These are phyloP conservation scores for Calephelis nemesis DNA, from an alignment of 1,140 invertebrate species.

Conservation along the genomic window DNA sequence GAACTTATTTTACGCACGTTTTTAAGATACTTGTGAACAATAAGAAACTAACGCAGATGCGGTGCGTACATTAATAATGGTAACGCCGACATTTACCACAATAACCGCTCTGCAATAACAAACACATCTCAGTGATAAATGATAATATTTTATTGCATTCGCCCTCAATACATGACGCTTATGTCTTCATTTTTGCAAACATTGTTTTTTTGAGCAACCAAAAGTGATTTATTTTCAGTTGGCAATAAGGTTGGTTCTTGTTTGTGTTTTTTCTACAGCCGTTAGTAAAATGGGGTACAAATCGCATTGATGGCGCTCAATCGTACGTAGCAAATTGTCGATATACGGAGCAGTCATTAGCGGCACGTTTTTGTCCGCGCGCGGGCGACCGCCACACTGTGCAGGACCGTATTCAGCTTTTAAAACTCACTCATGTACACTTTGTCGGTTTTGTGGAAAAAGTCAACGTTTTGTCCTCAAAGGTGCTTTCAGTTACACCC, in stretches of 20 bases:
- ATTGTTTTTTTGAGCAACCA: constrained; percentile 12
- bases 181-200: constrained; percentile 62
- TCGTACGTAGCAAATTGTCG: constrained; percentile 73
- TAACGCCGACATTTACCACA: constrained; percentile 69
- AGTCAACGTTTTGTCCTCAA: constrained; percentile 16
- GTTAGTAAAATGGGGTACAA: constrained; percentile 51
- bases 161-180: constrained; percentile 57
- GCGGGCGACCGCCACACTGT: constrained; percentile 31
- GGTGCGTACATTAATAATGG: constrained; percentile 56
- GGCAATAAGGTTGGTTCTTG: constrained; percentile 25
- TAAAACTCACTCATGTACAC: constrained; percentile 49
- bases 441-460: constrained; percentile 27
- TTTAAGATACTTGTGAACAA: constrained; percentile 40
- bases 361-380: constrained; percentile 43
- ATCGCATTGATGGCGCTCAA: constrained; percentile 67
- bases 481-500: constrained; percentile 4
- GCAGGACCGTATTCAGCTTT: constrained; percentile 34
- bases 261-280: constrained; percentile 24
- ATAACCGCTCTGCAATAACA: constrained; percentile 63
- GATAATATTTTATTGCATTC: constrained; percentile 69
- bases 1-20: constrained; percentile 31
- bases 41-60: constrained; percentile 60
- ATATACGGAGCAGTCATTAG: constrained; percentile 60
- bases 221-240: neutral
- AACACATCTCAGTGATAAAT: constrained; percentile 71